Evolutionary conservation across 2,797 vertebrate species (phyloP).

Genomic region (Antrozous pallidus): DNA sequence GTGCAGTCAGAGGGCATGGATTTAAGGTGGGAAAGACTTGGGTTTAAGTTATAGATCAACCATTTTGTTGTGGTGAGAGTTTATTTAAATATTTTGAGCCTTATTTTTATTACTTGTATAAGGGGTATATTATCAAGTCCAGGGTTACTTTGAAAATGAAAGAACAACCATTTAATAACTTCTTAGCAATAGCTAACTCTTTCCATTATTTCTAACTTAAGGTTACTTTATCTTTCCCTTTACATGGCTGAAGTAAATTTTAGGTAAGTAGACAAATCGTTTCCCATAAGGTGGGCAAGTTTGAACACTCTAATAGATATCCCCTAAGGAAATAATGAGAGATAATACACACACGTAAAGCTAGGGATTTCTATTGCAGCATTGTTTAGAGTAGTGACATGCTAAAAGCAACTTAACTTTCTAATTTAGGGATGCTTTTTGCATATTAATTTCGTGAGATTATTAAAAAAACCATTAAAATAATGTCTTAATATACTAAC

Average conservation of each 20-base stretch:
- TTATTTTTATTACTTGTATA: not conserved
- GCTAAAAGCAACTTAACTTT: not conserved
- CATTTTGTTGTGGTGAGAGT: not conserved
- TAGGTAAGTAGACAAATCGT: not conserved
- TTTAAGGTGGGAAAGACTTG: not conserved
- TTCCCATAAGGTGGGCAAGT: not conserved
- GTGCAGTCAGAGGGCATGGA: not conserved
- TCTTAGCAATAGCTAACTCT: not conserved
- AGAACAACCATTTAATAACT: not conserved
- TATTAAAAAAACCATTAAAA: not conserved
- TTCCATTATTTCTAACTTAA: not conserved
- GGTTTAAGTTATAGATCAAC: not conserved
- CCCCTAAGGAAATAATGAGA: not conserved
- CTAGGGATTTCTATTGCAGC: not conserved
- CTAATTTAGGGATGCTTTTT: not conserved
- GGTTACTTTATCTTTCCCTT: not conserved
- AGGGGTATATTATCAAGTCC: not conserved
- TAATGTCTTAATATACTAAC: not conserved
- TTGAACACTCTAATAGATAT: not conserved
- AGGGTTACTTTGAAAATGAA: not conserved
- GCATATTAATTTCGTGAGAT: not conserved
- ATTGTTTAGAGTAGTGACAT: not conserved
- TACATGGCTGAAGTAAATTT: not conserved
- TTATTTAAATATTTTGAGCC: not conserved
- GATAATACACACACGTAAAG: not conserved